A percentile compares a stretch with the other conserved stretches of the same genome.
These are phyloP conservation scores for Vespertilio murinus DNA, from an alignment of 2,797 vertebrate species.

Conservation along the genomic window DNA sequence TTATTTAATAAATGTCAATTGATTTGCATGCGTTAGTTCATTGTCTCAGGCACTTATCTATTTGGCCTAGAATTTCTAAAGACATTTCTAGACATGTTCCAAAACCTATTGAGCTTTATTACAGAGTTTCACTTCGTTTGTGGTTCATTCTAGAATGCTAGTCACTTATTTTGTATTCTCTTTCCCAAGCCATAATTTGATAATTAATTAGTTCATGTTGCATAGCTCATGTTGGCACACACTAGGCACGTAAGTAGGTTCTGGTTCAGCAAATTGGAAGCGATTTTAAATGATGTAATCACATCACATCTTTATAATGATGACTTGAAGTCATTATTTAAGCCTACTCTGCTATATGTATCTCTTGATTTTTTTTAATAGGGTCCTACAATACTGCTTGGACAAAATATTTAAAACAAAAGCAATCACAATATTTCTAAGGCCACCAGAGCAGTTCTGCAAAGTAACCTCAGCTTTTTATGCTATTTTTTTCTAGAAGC, in stretches of 20 bases:
- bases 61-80: constrained; percentile 54
- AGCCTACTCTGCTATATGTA: neutral
- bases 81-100: constrained; percentile 34
- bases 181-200: constrained; percentile 40
- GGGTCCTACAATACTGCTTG: neutral
- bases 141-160: constrained; percentile 8
- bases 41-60: constrained; percentile 12
- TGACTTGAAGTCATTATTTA: neutral
- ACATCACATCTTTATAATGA: constrained; percentile 3
- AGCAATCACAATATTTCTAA: constrained; percentile 1
- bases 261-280: neutral
- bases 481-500: neutral
- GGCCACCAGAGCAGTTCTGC: neutral
- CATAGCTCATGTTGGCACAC: neutral
- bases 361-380: neutral
- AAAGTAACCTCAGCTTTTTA: constrained; percentile 31
- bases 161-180: constrained; percentile 33
- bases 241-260: neutral
- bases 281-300: neutral
- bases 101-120: neutral
- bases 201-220: neutral
- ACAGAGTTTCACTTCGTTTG: constrained; percentile 30
- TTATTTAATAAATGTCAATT: constrained; percentile 59
- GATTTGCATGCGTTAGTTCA: constrained; percentile 5
- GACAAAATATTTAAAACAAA: constrained; percentile 27